Base-by-base conservation (phyloP, 2,888 invertebrate genomes). In the Crepidodera aurea region DNA sequence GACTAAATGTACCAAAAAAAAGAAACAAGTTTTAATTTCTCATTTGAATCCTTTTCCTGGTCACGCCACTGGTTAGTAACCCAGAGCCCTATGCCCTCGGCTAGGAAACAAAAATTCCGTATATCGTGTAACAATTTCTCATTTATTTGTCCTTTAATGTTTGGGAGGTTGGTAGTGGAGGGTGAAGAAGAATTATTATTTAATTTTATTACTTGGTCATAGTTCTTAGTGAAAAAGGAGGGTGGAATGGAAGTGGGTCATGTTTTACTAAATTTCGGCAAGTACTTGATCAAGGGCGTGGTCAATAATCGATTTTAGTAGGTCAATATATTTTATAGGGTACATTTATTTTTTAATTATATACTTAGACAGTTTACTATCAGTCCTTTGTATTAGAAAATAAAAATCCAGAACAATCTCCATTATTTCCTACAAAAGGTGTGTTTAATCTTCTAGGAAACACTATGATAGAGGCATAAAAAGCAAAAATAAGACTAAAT, bases 101-200 rank as follows among this genome's bases (percentile, higher is more conserved):
- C 4, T 16, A 56, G 37, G 25, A 37, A 48, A 13, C 25, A 15
- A 8, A 39, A 18, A 16, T 48, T 46, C n/a, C 6, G 56, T 22
- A 34, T 32, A 46, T 56, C 22, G 37, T 46, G 18, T 50, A 57
- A 48, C 48, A 39, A 57, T 37, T 44, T 48, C 37, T 27, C n/a
- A n/a, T n/a, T n/a, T 37, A 15, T 48, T 50, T 37, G 57, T 39
- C 48, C 57, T 18, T 42, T 12, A 57, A 27, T 48, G 13, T 57
- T 46, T 25, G 27, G n/a, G 16, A 48, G 27, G 10, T 48, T 29
- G 27, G 27, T 48, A 57, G 27, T 13, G 22, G 22, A 34, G 56
- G 37, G 48, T 13, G 39, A 57, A 37, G 7, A n/a, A 37, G 46
- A 37, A 56, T 56, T 46, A 37, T 34, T 56, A 46, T 44, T 42